Percentiles rank a stretch among this genome's conserved stretches.
These are phyloP conservation scores for Drosophila imparisetae DNA, from an alignment of 2,888 invertebrate species.

Conservation along the genomic window DNA sequence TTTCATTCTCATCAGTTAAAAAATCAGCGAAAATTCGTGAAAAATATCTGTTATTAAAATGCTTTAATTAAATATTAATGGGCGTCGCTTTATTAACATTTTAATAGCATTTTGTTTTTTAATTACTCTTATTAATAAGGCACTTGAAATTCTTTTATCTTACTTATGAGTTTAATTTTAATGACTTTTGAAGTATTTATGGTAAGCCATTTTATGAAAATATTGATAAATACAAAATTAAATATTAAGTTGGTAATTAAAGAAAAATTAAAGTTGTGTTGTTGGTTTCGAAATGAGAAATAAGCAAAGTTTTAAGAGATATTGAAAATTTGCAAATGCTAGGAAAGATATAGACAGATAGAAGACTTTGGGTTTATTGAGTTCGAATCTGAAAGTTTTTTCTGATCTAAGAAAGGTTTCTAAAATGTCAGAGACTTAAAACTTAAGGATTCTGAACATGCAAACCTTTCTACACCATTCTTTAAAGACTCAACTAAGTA, in stretches of 20 bases:
- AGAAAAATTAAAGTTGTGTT: background rate
- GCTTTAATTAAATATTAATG: slow-evolving; percentile 32
- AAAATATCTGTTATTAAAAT: slow-evolving; percentile 28
- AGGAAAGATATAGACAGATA: background rate
- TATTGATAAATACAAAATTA: background rate
- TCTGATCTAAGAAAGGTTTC: fast-evolving
- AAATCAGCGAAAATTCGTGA: slow-evolving; percentile 28
- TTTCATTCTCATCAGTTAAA: slow-evolving; percentile 24
- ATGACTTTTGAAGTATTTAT: background rate
- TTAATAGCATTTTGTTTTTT: slow-evolving; percentile 20
- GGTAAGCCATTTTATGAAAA: background rate
- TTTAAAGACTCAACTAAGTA: too few species aligned
- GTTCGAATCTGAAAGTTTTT: background rate
- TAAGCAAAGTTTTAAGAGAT: background rate
- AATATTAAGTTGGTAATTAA: background rate
- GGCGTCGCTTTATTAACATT: slow-evolving; percentile 41
- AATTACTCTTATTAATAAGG: slow-evolving; percentile 19
- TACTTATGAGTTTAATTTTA: slow-evolving; percentile 1
- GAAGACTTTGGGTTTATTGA: too few species aligned
- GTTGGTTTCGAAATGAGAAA: background rate
- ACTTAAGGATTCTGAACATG: background rate
- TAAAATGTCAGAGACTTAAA: background rate
- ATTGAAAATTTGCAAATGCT: background rate
- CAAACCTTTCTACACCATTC: background rate
- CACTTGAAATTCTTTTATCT: slow-evolving; percentile 4